phyloP scores from a whole-genome alignment of 2,888 invertebrate species.

The Augiades crinisus region DNA sequence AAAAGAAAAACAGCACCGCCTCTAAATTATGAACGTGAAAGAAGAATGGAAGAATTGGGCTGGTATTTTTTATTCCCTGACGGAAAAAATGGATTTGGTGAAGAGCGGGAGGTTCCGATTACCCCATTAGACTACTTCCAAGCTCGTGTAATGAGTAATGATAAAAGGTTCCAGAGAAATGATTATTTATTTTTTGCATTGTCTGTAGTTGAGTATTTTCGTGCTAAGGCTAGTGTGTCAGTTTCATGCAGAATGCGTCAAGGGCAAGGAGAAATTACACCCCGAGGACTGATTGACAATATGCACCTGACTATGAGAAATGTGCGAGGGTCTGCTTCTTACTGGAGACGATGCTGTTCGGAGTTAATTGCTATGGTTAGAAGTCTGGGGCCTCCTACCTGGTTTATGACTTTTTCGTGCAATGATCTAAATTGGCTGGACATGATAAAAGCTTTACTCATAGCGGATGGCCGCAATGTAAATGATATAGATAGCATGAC shows the following conservation, averaged over 20 bases:
- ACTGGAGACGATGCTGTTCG: too few species aligned
- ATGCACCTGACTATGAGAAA: slow-evolving; percentile 44
- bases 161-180: slow-evolving; percentile 34
- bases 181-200: slow-evolving; percentile 44
- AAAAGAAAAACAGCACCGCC: slow-evolving; percentile 15
- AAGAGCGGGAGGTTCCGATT: slow-evolving; percentile 29
- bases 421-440: too few species aligned
- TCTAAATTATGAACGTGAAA: slow-evolving; percentile 28
- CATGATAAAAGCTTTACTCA: too few species aligned
- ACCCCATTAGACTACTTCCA: slow-evolving; percentile 35
- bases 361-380: slow-evolving; percentile 44
- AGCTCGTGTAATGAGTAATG: slow-evolving; percentile 31
- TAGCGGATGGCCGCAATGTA: too few species aligned
- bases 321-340: slow-evolving; percentile 43
- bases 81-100: slow-evolving; percentile 35
- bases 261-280: slow-evolving; percentile 30
- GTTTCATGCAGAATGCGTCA: slow-evolving; percentile 40
- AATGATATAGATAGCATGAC: too few species aligned
- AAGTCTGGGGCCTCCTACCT: slow-evolving; percentile 43
- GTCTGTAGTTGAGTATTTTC: slow-evolving; percentile 21
- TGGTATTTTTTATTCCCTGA: slow-evolving; percentile 38
- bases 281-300: slow-evolving; percentile 34
- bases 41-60: slow-evolving; percentile 30
- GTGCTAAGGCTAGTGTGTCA: slow-evolving; percentile 38
- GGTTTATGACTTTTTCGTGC: slow-evolving; percentile 44